A percentile compares a stretch with the other conserved stretches of the same genome.
Evolutionary conservation across 1,140 invertebrate genomes (phyloP).

Genomic region (Drosophila tropicalis): DNA sequence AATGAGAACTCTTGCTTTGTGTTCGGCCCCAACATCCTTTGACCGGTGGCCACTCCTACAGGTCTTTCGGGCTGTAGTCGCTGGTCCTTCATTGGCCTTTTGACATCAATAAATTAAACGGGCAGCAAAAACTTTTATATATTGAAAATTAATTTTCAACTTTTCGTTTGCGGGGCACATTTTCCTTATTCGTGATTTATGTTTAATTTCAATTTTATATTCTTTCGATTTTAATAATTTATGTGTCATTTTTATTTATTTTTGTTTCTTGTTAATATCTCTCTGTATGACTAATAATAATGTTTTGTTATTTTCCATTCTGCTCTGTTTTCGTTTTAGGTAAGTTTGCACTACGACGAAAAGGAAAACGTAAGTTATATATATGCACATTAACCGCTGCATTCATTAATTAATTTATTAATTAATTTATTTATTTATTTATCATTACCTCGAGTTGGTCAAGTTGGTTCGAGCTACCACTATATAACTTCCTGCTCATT

Average conservation of each 20-base stretch:
- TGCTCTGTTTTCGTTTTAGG: constrained; percentile 51
- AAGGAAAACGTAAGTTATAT: constrained; percentile 79
- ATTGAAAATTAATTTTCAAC: constrained; percentile 61
- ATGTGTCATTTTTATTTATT: constrained; percentile 11
- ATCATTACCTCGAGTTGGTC: constrained; percentile 33
- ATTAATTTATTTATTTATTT: constrained; percentile 61
- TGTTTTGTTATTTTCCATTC: constrained; percentile 31
- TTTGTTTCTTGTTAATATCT: too few species aligned
- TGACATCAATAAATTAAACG: constrained; percentile 70
- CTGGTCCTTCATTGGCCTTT: constrained; percentile 46
- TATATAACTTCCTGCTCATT: constrained; percentile 51
- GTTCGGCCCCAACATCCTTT: constrained; percentile 10
- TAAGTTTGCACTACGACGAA: constrained; percentile 77
- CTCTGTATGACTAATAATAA: not conserved
- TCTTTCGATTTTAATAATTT: constrained; percentile 23
- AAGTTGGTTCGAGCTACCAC: constrained; percentile 7
- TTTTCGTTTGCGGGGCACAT: not conserved
- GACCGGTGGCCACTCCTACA: constrained; percentile 5
- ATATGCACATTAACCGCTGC: not conserved
- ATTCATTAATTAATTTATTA: constrained; percentile 3
- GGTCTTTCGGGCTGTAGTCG: constrained; percentile 13
- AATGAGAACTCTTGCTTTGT: constrained; percentile 8
- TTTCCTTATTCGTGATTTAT: constrained; percentile 62
- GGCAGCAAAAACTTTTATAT: constrained; percentile 24
- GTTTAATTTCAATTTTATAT: constrained; percentile 51